A percentile compares a stretch with the other conserved stretches of the same genome.
These are phyloP conservation scores for Suricata suricatta DNA, from an alignment of 2,113 vertebrate species.

Conservation along the genomic window DNA sequence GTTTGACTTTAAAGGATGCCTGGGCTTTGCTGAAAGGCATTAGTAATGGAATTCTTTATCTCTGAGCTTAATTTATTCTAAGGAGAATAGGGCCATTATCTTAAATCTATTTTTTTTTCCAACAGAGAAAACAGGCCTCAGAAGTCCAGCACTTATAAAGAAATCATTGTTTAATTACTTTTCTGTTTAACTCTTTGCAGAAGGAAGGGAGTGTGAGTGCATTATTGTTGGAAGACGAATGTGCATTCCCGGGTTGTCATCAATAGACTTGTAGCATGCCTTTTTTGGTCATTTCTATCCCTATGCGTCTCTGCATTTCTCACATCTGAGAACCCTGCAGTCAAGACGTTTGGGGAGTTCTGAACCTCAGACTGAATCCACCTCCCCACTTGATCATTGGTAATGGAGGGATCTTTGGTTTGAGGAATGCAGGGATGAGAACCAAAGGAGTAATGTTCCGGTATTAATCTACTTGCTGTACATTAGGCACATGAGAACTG, in stretches of 20 bases:
- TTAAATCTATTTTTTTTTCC: slow-evolving; percentile 85
- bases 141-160: slow-evolving; percentile 83
- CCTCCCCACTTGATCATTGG: neutral
- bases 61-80: slow-evolving; percentile 88
- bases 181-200: slow-evolving; percentile 77
- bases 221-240: neutral
- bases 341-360: neutral
- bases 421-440: neutral
- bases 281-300: rapidly evolving
- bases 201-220: neutral
- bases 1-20: slow-evolving; percentile 87
- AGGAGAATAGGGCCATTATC: slow-evolving; percentile 88
- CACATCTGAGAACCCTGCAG: neutral
- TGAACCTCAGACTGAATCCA: neutral
- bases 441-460: neutral
- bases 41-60: slow-evolving; percentile 88
- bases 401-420: neutral
- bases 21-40: slow-evolving; percentile 87
- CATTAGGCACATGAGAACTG: neutral
- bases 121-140: slow-evolving; percentile 79
- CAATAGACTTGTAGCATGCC: neutral
- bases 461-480: neutral
- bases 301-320: neutral
- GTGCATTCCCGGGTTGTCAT: rapidly evolving
- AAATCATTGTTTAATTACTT: slow-evolving; percentile 85